Percentiles rank a stretch among this genome's conserved stretches.
phyloP scores from a whole-genome alignment of 2,888 invertebrate genomes.

The Crematogaster levior region DNA sequence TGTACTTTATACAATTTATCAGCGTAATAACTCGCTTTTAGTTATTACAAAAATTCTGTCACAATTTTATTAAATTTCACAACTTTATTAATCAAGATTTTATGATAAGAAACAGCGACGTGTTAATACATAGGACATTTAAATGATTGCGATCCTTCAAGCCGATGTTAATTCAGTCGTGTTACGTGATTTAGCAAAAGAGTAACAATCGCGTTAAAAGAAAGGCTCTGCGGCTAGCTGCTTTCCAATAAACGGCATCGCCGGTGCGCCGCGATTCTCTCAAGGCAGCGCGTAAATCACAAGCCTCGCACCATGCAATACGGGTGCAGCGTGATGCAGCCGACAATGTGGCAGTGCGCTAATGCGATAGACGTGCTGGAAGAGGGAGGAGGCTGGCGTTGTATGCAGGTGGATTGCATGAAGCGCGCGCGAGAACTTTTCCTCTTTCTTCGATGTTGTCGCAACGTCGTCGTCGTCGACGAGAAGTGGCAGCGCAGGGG shows the following conservation, averaged over 20 bases:
- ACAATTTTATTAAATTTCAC: background rate
- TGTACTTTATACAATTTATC: background rate
- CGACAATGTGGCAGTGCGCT: slow-evolving; percentile 70
- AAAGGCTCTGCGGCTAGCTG: slow-evolving; percentile 24
- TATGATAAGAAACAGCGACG: background rate
- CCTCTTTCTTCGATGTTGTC: slow-evolving; percentile 70
- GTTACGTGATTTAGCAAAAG: slow-evolving; percentile 45
- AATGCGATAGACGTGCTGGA: slow-evolving; percentile 71
- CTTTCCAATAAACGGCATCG: slow-evolving; percentile 47
- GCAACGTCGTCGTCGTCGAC: slow-evolving; percentile 71
- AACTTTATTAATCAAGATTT: background rate
- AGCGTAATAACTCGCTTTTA: no score
- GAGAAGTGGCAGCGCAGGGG: slow-evolving; percentile 69
- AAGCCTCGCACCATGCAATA: slow-evolving; percentile 62
- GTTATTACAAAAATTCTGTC: background rate
- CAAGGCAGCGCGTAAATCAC: slow-evolving; percentile 47
- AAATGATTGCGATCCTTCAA: background rate
- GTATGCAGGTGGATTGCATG: slow-evolving; percentile 62
- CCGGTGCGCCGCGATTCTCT: slow-evolving; percentile 36
- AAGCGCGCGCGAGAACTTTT: slow-evolving; percentile 70
- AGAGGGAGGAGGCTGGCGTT: slow-evolving; percentile 38
- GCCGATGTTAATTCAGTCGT: slow-evolving; percentile 20
- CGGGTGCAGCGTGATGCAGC: slow-evolving; percentile 65
- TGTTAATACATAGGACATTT: background rate
- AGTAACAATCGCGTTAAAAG: slow-evolving; percentile 27